Conservation (phyloP, 2,888 invertebrate genomes). For the Drosophila nigritarsus region DNA sequence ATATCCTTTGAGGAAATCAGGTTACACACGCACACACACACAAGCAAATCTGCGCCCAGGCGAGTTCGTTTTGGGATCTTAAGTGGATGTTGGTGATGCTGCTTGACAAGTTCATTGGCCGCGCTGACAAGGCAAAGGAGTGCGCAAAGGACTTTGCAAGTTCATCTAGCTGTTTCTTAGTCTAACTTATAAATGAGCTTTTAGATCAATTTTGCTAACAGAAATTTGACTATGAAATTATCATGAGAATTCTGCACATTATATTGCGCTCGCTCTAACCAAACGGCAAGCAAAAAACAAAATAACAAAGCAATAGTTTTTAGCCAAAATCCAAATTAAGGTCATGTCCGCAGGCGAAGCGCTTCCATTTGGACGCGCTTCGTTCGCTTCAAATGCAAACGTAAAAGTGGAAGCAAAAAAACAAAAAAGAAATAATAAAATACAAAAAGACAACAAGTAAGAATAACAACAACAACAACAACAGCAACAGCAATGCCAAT, state of each 20-base stretch:
- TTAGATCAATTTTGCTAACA: neutral
- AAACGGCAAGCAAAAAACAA: neutral
- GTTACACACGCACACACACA: conserved; percentile 56
- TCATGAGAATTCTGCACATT: neutral
- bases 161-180: too few relatives aligned
- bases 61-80: conserved; percentile 49
- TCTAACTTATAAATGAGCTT: neutral
- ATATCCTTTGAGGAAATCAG: conserved; percentile 78
- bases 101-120: conserved; percentile 72
- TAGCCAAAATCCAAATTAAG: conserved; percentile 52
- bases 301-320: neutral
- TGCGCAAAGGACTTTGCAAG: conserved; percentile 21
- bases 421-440: conserved; percentile 27
- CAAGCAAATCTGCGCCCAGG: conserved; percentile 22
- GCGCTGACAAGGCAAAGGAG: conserved; percentile 2
- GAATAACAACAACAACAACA: conserved; percentile 31
- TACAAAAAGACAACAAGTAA: conserved; percentile 35
- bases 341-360: conserved; percentile 50
- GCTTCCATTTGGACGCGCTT: conserved; percentile 67
- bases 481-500: conserved; percentile 49
- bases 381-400: conserved; percentile 33
- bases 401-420: conserved; percentile 16
- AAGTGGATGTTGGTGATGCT: conserved; percentile 57
- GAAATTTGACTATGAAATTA: neutral
- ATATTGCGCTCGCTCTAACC: conserved; percentile 13